Conservation (phyloP, 53 echinoderm and acorn worm species). For the Antedon mediterranea region DNA sequence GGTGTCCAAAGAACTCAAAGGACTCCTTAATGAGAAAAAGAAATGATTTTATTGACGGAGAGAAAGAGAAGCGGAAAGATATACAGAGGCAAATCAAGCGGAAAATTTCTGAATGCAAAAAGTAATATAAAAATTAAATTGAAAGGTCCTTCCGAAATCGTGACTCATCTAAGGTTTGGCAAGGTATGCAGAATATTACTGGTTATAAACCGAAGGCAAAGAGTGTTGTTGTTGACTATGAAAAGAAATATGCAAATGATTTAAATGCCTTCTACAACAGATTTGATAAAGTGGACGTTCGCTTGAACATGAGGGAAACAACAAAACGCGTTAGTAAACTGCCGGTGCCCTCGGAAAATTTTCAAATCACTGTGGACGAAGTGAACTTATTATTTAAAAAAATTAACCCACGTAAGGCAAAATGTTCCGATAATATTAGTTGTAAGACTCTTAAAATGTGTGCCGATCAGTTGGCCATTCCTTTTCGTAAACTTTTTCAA, state of each 20-base stretch:
- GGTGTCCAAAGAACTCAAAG: neutral
- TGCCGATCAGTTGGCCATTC: neutral
- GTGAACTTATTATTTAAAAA: too few species aligned
- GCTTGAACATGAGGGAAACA: too few species aligned
- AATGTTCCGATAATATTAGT: neutral
- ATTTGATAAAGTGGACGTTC: neutral
- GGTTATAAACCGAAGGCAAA: neutral
- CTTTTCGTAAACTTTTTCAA: conserved; percentile 8
- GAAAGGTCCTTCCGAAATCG: neutral
- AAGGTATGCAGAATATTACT: neutral
- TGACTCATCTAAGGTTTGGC: neutral
- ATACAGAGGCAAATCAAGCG: neutral
- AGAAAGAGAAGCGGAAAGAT: too few species aligned
- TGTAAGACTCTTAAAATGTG: neutral
- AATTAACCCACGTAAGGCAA: neutral
- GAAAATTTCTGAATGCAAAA: neutral
- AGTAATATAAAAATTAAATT: neutral
- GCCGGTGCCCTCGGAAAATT: too few species aligned
- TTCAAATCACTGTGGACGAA: too few species aligned
- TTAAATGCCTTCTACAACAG: neutral
- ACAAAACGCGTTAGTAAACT: too few species aligned
- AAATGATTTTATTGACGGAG: neutral
- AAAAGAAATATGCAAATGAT: neutral
- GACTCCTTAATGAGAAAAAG: neutral
- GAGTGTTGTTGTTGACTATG: neutral